Conservation (phyloP, 2,797 vertebrate genomes). For the Orientallactaga sibirica region DNA sequence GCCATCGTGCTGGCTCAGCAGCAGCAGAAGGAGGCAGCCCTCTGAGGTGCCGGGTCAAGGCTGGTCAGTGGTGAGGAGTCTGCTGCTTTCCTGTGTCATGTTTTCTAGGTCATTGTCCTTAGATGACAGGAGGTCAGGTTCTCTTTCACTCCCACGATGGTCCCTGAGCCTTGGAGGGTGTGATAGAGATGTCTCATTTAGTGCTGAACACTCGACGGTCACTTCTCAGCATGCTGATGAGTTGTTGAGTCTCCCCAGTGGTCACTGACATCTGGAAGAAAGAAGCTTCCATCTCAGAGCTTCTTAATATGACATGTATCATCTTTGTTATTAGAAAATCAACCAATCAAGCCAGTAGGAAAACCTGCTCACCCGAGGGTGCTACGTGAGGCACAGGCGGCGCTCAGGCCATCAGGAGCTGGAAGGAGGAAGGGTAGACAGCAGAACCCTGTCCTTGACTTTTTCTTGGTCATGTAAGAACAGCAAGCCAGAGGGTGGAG, state of each 20-base stretch:
- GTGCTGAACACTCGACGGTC: too few relatives aligned
- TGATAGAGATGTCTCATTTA: too few relatives aligned
- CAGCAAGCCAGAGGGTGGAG: not conserved
- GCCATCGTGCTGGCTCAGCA: fast-evolving
- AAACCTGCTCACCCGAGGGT: not conserved
- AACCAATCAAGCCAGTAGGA: not conserved
- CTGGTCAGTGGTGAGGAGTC: not conserved
- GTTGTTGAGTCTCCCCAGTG: too few relatives aligned
- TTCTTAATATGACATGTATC: constrained; percentile 28
- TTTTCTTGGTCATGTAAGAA: not conserved
- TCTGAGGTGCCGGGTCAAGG: fast-evolving
- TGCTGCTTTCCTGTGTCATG: not conserved
- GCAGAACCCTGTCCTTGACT: not conserved
- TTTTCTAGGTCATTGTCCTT: not conserved
- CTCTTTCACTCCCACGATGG: not conserved
- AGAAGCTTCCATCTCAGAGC: not conserved
- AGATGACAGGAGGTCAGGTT: not conserved
- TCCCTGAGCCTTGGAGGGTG: too few relatives aligned
- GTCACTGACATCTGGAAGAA: too few relatives aligned
- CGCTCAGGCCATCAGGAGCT: not conserved
- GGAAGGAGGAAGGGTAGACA: not conserved
- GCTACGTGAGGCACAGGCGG: too few relatives aligned
- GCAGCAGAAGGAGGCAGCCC: too few relatives aligned
- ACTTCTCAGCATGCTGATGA: too few relatives aligned
- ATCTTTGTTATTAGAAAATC: constrained; percentile 27